Conservation (phyloP, 35 echinoderm and acorn worm genomes). For the Ptychodera flava region DNA sequence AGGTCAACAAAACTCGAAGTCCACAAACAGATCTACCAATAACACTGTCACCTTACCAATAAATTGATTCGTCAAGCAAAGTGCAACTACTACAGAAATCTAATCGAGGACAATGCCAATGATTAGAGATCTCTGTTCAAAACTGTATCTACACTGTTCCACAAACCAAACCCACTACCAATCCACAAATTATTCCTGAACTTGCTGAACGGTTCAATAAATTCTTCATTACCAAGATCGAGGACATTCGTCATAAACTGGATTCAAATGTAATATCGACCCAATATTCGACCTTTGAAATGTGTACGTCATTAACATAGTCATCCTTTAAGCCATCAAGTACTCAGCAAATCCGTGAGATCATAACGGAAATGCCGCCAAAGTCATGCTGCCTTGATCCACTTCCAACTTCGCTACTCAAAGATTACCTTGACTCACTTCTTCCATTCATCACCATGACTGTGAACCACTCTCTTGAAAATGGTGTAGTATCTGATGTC, state of each 20-base stretch:
- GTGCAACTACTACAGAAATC: constrained; percentile 16
- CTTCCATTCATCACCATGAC: not conserved
- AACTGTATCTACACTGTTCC: constrained; percentile 4
- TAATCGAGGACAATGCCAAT: constrained; percentile 14
- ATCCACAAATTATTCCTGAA: not conserved
- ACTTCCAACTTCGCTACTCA: not conserved
- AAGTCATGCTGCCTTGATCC: constrained; percentile 3
- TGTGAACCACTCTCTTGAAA: constrained; percentile 4
- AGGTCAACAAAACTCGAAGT: constrained; percentile 14
- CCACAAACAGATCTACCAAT: constrained; percentile 25
- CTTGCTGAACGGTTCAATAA: constrained; percentile 9
- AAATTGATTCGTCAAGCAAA: constrained; percentile 4
- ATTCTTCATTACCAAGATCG: constrained; percentile 20
- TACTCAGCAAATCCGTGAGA: constrained; percentile 2
- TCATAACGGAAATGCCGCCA: constrained; percentile 2
- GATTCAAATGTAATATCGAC: not conserved
- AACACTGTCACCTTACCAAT: constrained; percentile 4
- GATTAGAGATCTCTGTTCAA: not conserved
- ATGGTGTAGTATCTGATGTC: not conserved
- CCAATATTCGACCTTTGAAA: not conserved
- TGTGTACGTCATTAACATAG: not conserved
- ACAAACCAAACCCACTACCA: constrained; percentile 5
- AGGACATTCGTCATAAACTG: not conserved
- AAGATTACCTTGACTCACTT: constrained; percentile 3
- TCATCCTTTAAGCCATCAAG: not conserved